These are phyloP conservation scores for Calypte anna DNA, from an alignment of 2,113 vertebrate genomes.

Conservation along the genomic window DNA sequence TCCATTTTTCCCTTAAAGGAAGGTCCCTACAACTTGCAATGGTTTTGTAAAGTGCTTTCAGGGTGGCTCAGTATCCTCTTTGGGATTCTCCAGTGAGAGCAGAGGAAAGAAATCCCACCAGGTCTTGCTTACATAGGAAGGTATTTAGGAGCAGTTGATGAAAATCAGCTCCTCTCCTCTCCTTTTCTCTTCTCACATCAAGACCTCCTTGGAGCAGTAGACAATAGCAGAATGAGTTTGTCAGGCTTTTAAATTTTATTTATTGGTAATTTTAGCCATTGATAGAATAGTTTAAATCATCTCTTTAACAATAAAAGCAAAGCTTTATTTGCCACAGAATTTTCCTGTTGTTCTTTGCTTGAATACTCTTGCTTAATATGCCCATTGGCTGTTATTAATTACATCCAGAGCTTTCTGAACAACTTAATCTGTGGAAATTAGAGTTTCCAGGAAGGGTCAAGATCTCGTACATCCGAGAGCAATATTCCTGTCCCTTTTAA, in stretches of 20 bases:
- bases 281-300: background rate
- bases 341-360: background rate
- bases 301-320: background rate
- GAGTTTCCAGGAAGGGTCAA: background rate
- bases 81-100: background rate
- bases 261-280: background rate
- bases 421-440: background rate
- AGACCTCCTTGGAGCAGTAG: background rate
- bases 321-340: background rate
- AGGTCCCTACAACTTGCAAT: rapidly evolving
- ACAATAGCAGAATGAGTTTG: background rate
- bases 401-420: background rate
- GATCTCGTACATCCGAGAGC: background rate
- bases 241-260: background rate
- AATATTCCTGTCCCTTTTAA: background rate
- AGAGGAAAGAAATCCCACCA: background rate
- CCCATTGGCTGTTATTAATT: background rate
- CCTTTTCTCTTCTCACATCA: background rate
- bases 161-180: background rate
- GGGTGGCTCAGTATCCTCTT: background rate
- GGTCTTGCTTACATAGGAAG: background rate
- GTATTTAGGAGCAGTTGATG: background rate
- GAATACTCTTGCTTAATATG: background rate
- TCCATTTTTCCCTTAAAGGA: background rate
- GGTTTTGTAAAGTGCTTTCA: background rate